Evolutionary conservation across 2,113 vertebrate genomes (phyloP), one percentile per base, ranked within the genome.

Genomic region (Neotragus moschatus): DNA sequence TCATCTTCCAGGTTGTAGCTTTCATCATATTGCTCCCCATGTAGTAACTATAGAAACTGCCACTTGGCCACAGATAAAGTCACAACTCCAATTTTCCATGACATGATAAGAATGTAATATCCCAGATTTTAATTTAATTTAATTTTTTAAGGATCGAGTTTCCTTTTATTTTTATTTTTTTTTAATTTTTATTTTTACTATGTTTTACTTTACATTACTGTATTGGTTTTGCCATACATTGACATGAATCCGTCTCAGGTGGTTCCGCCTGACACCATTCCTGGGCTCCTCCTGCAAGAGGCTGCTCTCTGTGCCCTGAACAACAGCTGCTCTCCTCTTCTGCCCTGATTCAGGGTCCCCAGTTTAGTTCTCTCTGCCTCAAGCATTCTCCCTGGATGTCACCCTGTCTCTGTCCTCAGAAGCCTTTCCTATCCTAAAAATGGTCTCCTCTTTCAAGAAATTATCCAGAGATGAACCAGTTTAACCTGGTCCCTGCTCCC

Each of bases 301-400:
- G 25, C 12, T 53, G 23, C 16, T 21, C 4, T 16, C 16, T 7
- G 2, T 39, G 3, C 17, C 80, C 21, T 58, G 5, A 79, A 58
- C 5, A 1, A 4, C 10, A 11, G 13, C 2, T 45, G 6, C 5
- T 3, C 0, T 51, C 3, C 0, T 63, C 7, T 14, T 12, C 4
- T 30, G 36, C 8, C 8, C 63, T 26, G 45, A 30, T n/a, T 19
- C 25, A 17, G 16, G 5, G 5, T 11, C 14, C 19, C 6, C 21
- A 21, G 36, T 56, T 39, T 26, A 5, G 43, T 11, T 55, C 30
- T 47, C 81, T 30, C 10, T 70, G 14, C 47, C 23, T 73, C 3
- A 60, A 47, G 13, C 12, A 10, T 61, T 23, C 19, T 61, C 14
- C 39, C 23, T 81, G 1, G 2, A 13, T 26, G 11, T 7, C 8